Base-by-base conservation (phyloP, 1,140 invertebrate species). In the Drosophila insularis region DNA sequence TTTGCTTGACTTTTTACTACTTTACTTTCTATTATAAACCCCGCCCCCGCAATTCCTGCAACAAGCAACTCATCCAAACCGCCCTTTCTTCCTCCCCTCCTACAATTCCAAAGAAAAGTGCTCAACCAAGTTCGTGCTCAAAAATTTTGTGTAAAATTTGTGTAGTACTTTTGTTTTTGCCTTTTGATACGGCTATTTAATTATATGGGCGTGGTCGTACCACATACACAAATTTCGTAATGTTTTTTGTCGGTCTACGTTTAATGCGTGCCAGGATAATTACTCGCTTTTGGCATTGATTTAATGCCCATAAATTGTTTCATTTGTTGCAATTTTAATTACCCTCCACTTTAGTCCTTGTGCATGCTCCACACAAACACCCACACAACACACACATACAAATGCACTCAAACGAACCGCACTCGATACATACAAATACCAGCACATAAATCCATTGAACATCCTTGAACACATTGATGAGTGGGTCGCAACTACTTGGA, bases 251-350 rank as follows among this genome's bases (percentile, higher is more conserved):
- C 40, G 63, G 23, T 10, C 43, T 43, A 50, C 27, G 46, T 65
- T 72, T 56, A 72, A 50, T 72, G 56, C 64, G 64, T 68, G 60
- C 63, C 17, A n/a, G 61, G 58, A 81, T 78, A 85, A 85, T 85
- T 81, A 78, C 78, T 59, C 50, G 66, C 67, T 58, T 58, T 35
- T 77, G 54, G 58, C 78, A 87, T 87, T 71, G 79, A 87, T 71
- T 87, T 87, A 81, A 78, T 70, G 68, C 50, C 60, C 74, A 81
- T 81, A 75, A 87, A 85, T 87, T 69, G 78, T 65, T 72, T 63
- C 50, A 74, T 72, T 75, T 68, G 74, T 60, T 63, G 55, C 69
- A 64, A 43, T 71, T 73, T 86, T 86, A 85, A 86, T 86, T 86
- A 71, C 73, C 71, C 50, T 66, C 65, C 37, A 61, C 35, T 40